Conservation (phyloP, 2,797 vertebrate genomes). For the Anniella stebbinsi region DNA sequence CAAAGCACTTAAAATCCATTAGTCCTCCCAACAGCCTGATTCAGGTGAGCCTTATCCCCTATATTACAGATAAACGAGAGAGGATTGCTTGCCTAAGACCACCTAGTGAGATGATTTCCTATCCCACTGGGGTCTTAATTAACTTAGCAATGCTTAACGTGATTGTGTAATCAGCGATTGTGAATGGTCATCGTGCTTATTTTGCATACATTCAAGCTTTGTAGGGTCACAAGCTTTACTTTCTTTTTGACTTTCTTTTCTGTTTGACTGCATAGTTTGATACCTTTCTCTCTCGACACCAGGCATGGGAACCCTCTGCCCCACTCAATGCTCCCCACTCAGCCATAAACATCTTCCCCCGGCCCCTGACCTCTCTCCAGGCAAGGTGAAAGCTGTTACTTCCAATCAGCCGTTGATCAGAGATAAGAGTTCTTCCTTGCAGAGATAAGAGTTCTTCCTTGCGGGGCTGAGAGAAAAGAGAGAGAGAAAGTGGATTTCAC, state of each 20-base stretch:
- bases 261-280: not conserved
- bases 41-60: not conserved
- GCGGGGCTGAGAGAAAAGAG: too few relatives aligned
- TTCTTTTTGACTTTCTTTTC: not conserved
- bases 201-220: not conserved
- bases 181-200: not conserved
- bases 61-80: not conserved
- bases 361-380: too few relatives aligned
- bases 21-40: not conserved
- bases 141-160: not conserved
- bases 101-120: not conserved
- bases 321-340: not conserved
- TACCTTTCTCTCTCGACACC: too few relatives aligned
- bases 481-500: not conserved
- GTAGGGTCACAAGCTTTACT: not conserved
- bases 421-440: too few relatives aligned
- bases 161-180: not conserved
- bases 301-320: too few relatives aligned
- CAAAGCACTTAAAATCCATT: not conserved
- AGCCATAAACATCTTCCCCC: too few relatives aligned
- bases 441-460: too few relatives aligned
- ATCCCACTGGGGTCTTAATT: not conserved
- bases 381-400: too few relatives aligned
- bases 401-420: too few relatives aligned
- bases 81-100: not conserved